Conservation (phyloP, 2,113 vertebrate genomes). For the Morone chrysops region DNA sequence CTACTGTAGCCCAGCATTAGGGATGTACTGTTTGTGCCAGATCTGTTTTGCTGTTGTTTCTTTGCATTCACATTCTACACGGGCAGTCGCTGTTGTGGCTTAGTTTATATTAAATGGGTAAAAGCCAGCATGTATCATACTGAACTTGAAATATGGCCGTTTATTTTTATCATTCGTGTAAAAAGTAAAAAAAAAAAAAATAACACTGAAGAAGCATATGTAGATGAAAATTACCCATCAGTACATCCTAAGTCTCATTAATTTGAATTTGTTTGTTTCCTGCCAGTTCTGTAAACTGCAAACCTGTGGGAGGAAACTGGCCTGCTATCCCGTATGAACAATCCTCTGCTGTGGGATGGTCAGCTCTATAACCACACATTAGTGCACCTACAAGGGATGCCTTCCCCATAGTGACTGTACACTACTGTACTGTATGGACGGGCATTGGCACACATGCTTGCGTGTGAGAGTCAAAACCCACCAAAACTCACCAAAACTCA, state of each 20-base stretch:
- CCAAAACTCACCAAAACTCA: neutral
- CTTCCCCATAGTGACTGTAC: neutral
- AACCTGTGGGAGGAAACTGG: conserved; percentile 2
- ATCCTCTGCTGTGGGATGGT: neutral
- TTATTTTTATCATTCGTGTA: neutral
- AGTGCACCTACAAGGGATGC: neutral
- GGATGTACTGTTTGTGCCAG: conserved; percentile 46
- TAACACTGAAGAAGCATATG: neutral
- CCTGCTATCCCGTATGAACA: conserved; percentile 2
- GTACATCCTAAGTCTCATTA: neutral
- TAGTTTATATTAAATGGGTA: neutral
- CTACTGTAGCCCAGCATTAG: conserved; percentile 8
- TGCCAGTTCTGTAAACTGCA: conserved; percentile 1
- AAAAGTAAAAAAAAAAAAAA: too few relatives aligned
- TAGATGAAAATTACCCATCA: neutral
- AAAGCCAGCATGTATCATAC: neutral
- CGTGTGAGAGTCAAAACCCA: neutral
- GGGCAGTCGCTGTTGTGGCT: neutral
- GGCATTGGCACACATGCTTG: neutral
- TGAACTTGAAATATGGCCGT: neutral
- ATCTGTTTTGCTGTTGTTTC: conserved; percentile 27
- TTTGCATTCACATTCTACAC: neutral
- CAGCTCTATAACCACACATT: conserved; percentile 11
- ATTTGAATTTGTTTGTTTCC: neutral
- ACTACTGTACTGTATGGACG: neutral